Evolutionary conservation across 2,797 vertebrate species (phyloP).

Genomic region (Numenius phaeopus): DNA sequence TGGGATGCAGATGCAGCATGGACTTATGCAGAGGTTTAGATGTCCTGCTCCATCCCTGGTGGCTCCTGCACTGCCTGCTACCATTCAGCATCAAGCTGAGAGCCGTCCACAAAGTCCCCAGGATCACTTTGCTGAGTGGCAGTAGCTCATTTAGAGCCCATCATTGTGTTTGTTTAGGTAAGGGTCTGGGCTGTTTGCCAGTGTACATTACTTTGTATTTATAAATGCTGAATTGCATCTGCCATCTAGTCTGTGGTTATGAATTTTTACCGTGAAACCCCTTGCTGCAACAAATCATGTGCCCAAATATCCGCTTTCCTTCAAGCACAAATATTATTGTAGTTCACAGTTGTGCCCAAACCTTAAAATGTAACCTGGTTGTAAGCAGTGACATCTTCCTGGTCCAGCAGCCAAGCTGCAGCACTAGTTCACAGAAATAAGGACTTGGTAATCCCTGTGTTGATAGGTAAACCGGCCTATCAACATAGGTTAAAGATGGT

Average conservation of each 20-base stretch:
- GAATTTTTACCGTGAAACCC: not conserved
- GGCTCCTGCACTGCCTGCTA: not conserved
- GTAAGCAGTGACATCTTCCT: not conserved
- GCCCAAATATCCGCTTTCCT: conserved; percentile 14
- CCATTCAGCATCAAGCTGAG: not conserved
- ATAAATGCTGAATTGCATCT: conserved; percentile 37
- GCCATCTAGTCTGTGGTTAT: conserved; percentile 7
- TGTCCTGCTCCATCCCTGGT: not conserved
- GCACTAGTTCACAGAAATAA: not conserved
- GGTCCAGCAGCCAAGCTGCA: not conserved
- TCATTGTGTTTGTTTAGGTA: not conserved
- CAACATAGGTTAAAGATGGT: not conserved
- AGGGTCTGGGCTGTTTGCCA: conserved; percentile 3
- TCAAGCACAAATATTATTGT: not conserved
- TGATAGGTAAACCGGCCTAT: too few relatives aligned
- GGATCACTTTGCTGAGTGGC: not conserved
- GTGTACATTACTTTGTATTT: not conserved
- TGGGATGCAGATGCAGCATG: not conserved
- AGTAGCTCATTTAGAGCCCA: not conserved
- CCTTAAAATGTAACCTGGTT: not conserved
- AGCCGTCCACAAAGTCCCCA: not conserved
- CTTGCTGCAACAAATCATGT: not conserved
- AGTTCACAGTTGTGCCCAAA: not conserved
- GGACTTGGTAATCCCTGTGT: not conserved
- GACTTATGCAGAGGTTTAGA: not conserved